phyloP scores from a whole-genome alignment of 2,797 vertebrate genomes.

The Alectoris magna region DNA sequence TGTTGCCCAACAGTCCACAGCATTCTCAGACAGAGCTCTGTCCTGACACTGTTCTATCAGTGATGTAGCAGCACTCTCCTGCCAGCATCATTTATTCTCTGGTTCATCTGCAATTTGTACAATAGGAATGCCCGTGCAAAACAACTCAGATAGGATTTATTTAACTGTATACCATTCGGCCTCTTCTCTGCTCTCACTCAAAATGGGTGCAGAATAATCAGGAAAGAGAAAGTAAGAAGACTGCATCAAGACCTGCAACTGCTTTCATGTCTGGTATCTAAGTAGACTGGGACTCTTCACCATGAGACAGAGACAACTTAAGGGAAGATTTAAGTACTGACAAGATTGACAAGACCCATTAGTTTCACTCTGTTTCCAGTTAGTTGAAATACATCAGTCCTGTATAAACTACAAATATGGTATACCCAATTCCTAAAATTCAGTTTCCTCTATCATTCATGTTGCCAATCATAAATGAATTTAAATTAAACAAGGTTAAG shows the following conservation, averaged over 20 bases:
- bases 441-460: neutral
- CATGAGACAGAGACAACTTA: neutral
- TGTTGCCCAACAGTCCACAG: rapidly evolving
- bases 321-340: neutral
- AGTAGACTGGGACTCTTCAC: neutral
- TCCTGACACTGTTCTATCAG: neutral
- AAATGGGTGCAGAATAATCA: neutral
- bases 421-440: neutral
- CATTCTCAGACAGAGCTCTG: neutral
- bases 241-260: neutral
- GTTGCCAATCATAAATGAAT: neutral
- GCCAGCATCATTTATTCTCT: neutral
- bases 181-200: neutral
- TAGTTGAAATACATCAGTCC: neutral
- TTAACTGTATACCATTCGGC: neutral
- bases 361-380: neutral
- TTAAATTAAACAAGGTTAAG: neutral
- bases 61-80: neutral
- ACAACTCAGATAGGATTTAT: neutral
- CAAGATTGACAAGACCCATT: neutral
- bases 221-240: neutral
- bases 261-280: neutral
- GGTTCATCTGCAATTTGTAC: neutral
- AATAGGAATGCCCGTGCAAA: neutral
- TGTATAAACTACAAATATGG: neutral